phyloP scores from a whole-genome alignment of 2,888 invertebrate genomes.

The Conistra vaccinii region DNA sequence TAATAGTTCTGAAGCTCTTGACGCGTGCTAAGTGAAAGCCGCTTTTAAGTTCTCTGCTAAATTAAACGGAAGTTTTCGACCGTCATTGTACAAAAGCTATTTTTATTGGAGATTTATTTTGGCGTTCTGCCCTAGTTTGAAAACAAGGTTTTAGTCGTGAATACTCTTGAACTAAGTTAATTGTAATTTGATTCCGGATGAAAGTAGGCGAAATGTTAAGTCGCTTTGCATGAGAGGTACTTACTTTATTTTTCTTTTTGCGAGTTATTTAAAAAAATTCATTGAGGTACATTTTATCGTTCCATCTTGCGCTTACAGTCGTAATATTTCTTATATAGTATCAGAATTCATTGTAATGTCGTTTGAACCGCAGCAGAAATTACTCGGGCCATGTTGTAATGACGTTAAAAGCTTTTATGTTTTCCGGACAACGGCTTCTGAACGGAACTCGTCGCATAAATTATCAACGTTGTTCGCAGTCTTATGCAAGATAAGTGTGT shows the following conservation, averaged over 20 bases:
- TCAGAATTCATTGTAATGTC: constrained; percentile 78
- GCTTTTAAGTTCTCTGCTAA: constrained; percentile 77
- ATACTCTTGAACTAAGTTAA: constrained; percentile 18
- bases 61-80: constrained; percentile 72
- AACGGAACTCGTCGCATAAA: constrained; percentile 72
- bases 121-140: constrained; percentile 44
- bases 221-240: constrained; percentile 11
- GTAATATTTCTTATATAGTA: constrained; percentile 72
- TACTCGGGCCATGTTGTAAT: constrained; percentile 73
- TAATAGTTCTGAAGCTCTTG: constrained; percentile 83
- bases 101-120: constrained; percentile 63
- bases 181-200: constrained; percentile 2
- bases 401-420: constrained; percentile 84
- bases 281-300: constrained; percentile 58
- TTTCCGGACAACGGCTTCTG: constrained; percentile 79
- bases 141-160: constrained; percentile 21
- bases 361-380: constrained; percentile 77
- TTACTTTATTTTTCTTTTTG: constrained; percentile 2
- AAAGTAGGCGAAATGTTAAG: constrained; percentile 17
- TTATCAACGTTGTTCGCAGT: constrained; percentile 59
- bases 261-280: no score
- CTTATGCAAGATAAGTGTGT: constrained; percentile 60
- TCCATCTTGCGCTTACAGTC: constrained; percentile 58
- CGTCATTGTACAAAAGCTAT: constrained; percentile 63
- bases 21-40: constrained; percentile 83